Percentiles rank a stretch among this genome's conserved stretches.
phyloP scores from a whole-genome alignment of 37 sponge, comb jelly and placozoan genomes.

The Beroe forskalii region DNA sequence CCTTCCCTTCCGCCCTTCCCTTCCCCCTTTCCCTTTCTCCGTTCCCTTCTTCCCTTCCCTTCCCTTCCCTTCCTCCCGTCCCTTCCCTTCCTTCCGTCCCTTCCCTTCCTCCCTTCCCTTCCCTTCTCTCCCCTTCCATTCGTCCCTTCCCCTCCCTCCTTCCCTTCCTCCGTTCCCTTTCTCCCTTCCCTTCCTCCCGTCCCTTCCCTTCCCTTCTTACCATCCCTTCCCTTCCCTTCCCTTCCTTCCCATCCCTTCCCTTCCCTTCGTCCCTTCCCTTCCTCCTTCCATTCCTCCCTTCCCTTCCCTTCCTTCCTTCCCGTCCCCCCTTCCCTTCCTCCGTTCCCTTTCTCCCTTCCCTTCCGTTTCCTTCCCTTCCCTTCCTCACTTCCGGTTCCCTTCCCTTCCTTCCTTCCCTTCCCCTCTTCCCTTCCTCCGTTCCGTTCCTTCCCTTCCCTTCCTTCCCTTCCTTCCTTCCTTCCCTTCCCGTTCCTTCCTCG shows the following conservation, averaged over 20 bases:
- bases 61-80: not conserved
- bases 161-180: no score
- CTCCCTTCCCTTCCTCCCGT: no score
- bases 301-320: not conserved
- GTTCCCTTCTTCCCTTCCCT: not conserved
- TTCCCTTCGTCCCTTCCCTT: no score
- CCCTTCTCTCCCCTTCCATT: no score
- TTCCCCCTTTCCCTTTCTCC: not conserved
- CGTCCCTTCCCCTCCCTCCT: no score
- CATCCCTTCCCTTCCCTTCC: not conserved
- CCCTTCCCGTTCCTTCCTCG: not conserved
- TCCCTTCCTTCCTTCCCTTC: not conserved
- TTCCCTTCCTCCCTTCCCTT: not conserved
- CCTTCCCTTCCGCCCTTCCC: constrained; percentile 3
- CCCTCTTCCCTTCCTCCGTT: not conserved
- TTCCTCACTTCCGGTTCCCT: constrained; percentile 5
- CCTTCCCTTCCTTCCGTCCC: no score
- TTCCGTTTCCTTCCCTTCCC: not conserved
- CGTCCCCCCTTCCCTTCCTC: not conserved
- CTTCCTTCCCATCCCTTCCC: no score
- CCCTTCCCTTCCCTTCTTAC: not conserved
- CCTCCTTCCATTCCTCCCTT: no score
- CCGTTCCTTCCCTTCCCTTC: not conserved
- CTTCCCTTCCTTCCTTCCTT: not conserved
- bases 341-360: constrained; percentile 17